phyloP scores from a whole-genome alignment of 2,888 invertebrate genomes.

The Chaitophorus viminalis region DNA sequence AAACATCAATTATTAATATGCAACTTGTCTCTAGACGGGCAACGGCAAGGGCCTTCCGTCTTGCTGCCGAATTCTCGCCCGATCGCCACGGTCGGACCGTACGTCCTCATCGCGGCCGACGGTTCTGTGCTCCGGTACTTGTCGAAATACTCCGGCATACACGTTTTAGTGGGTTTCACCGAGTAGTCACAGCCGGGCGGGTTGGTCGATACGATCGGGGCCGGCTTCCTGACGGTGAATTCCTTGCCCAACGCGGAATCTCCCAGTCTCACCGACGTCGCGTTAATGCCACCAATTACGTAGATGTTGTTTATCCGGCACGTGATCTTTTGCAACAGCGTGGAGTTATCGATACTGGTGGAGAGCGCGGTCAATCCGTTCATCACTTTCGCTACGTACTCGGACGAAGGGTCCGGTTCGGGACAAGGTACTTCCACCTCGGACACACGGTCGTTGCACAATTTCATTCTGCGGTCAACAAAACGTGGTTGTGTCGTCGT shows the following conservation, averaged over 20 bases:
- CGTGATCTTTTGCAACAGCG: background rate
- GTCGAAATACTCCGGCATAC: background rate
- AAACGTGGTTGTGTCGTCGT: too few relatives aligned
- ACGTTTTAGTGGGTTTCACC: background rate
- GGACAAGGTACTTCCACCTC: too few relatives aligned
- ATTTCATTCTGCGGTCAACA: constrained; percentile 5
- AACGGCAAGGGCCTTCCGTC: background rate
- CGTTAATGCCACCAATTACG: background rate
- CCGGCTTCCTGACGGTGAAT: too few relatives aligned
- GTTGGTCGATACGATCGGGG: background rate
- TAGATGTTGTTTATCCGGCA: background rate
- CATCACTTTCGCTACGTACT: background rate
- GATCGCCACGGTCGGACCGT: background rate
- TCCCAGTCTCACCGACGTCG: background rate
- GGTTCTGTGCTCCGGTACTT: background rate
- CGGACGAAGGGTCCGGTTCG: background rate
- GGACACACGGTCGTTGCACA: background rate
- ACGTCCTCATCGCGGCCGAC: background rate
- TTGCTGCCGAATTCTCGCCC: background rate
- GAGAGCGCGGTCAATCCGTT: too few relatives aligned
- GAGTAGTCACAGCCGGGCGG: background rate
- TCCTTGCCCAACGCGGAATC: background rate
- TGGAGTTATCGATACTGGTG: background rate
- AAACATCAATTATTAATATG: too few relatives aligned
- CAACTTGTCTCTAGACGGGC: background rate